Percentiles rank a stretch among this genome's conserved stretches.
These are phyloP conservation scores for Nicator chloris DNA, from an alignment of 2,113 vertebrate genomes.

Conservation along the genomic window DNA sequence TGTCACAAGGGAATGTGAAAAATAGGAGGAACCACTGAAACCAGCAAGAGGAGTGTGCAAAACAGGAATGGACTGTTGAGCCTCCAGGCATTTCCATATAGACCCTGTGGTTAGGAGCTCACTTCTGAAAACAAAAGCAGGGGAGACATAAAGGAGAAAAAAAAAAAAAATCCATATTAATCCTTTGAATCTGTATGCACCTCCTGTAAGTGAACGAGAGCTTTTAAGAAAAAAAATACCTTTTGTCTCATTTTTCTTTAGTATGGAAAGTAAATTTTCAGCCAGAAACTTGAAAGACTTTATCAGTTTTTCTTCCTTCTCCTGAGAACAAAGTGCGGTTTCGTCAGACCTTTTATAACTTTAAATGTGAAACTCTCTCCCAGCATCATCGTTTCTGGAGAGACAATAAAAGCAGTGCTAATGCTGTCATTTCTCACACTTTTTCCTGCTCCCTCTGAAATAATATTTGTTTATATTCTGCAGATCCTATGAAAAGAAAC, in stretches of 20 bases:
- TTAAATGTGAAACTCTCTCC: constrained; percentile 50
- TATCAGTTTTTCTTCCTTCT: constrained; percentile 46
- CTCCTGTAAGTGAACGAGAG: constrained; percentile 24
- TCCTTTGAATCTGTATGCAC: constrained; percentile 34
- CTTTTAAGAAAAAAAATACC: constrained; percentile 30
- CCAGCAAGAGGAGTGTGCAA: not conserved
- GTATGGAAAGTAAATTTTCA: constrained; percentile 63
- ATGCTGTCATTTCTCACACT: constrained; percentile 51
- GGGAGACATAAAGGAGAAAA: not conserved
- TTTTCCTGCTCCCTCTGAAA: constrained; percentile 38
- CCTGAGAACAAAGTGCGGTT: constrained; percentile 53
- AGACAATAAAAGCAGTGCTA: constrained; percentile 48
- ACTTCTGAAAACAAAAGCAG: constrained; percentile 24
- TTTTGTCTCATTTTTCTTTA: constrained; percentile 60
- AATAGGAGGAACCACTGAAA: not conserved
- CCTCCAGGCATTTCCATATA: not conserved
- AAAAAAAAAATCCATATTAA: constrained; percentile 24
- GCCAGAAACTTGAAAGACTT: constrained; percentile 60
- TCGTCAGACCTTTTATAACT: constrained; percentile 53
- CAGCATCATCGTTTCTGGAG: constrained; percentile 43
- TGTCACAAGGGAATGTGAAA: not conserved
- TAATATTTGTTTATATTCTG: constrained; percentile 33
- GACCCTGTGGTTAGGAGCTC: not conserved
- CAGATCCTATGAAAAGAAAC: not conserved
- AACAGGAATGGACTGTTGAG: not conserved